Evolutionary conservation across 2,888 invertebrate species (phyloP), one percentile per base, ranked within the genome.

Genomic region (Lasioglossum oenotherae): DNA sequence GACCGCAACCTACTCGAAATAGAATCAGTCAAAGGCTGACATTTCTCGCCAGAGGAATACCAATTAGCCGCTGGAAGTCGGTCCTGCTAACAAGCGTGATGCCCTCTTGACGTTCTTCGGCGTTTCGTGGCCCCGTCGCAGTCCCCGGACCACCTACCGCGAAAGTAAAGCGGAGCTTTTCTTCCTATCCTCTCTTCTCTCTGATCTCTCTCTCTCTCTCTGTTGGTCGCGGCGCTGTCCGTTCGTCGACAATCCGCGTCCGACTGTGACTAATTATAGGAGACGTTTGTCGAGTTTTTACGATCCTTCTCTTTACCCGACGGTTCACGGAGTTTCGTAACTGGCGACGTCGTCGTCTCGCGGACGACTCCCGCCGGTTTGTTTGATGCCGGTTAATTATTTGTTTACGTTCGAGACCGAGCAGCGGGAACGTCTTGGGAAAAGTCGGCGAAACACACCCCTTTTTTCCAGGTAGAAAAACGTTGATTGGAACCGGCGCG

Each of bases 21-120:
- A 82, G 90, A 84, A 86, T 86, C 81, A 78, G 86, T 89, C 86
- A 84, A 90, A 90, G 89, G 79, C 89, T 82, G 87, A 83, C 87
- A 86, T 82, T 86, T 78, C 85, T 78, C 85, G 75, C 75, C 77
- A 67, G 41, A 67, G 82, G 86, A 89, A 90, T 90, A 90, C 90
- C 88, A 89, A 89, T 89, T 89, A 89, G 88, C 88, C 67, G 81
- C 73, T 84, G 82, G 84, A 79, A 86, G 81, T 75, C 79, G 64
- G 81, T 71, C 78, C 81, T 73, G 79, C 89, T 89, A 90, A 86
- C 91, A 86, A 89, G 82, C 85, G 79, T 64, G 82, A 79, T 85
- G 87, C 87, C 78, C 90, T 78, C 85, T 86, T 84, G 81, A 73
- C 81, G 87, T 86, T 89, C 78, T 79, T 81, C 80, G 71, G 80